Conservation (phyloP, 2,888 invertebrate genomes). For the Dasysyrphus albostriatus region DNA sequence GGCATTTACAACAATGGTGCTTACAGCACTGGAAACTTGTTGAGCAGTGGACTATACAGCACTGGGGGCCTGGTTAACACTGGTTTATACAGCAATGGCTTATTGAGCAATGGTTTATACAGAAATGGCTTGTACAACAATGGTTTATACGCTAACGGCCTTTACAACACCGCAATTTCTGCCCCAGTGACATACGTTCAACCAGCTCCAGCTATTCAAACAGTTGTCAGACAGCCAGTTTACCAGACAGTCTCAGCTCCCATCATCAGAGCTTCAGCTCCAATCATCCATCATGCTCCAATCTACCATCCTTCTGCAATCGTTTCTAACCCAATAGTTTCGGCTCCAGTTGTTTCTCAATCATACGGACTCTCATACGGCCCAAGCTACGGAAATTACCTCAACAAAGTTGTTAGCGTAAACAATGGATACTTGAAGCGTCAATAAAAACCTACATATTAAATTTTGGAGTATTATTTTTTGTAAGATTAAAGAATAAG, state of each 20-base stretch:
- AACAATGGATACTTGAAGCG: background rate
- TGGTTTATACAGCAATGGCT: too few relatives aligned
- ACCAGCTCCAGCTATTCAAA: slow-evolving; percentile 1
- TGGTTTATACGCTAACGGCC: too few relatives aligned
- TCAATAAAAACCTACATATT: background rate
- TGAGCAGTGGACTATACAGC: background rate
- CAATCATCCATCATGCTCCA: background rate
- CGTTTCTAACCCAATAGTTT: background rate
- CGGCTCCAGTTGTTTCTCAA: background rate
- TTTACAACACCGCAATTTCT: background rate
- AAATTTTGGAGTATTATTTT: too few relatives aligned
- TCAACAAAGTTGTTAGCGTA: too few relatives aligned
- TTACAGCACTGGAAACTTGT: background rate
- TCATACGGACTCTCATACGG: slow-evolving; percentile 10
- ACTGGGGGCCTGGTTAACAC: too few relatives aligned
- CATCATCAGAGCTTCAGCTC: background rate
- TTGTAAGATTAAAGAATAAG: too few relatives aligned
- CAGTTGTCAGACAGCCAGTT: slow-evolving; percentile 1
- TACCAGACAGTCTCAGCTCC: background rate
- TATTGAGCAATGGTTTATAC: too few relatives aligned
- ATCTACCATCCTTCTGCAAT: slow-evolving; percentile 2
- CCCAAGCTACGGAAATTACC: background rate
- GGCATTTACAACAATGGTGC: background rate
- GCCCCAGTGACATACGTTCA: slow-evolving; percentile 8
- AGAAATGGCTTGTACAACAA: too few relatives aligned